Base-by-base conservation (phyloP, 2,888 invertebrate species). In the Xylocampa areola region DNA sequence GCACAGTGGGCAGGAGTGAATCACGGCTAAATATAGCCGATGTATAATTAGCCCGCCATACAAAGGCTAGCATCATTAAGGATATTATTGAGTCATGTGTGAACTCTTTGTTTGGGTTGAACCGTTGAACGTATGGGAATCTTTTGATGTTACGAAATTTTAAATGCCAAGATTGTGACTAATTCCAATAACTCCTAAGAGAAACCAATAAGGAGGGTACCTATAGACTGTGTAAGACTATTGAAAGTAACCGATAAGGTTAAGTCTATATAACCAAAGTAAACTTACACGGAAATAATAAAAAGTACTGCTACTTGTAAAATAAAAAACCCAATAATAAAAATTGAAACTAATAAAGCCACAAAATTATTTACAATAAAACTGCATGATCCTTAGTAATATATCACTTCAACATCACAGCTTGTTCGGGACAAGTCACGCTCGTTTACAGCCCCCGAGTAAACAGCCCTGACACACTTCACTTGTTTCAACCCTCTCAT, bases 1-100 rank as follows among this genome's bases (percentile, higher is more conserved):
- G 71, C 65, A 66, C 73, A 76, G 83, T 82, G 86, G 86, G 88
- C 85, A 86, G 81, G 85, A 86, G 85, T 90, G 90, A 90, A 73
- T 91, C 91, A 91, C 82, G 58, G 37, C 78, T 89, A 90, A 81
- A 85, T 87, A 87, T 90, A 90, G 77, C 36, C 25, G 32, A 58
- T 66, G 81, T 88, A 90, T 89, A 88, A 86, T 89, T 90, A 90
- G 87, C 82, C 76, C 77, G 79, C 84, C 85, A 85, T 88, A 90
- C 89, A 90, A 88, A 89, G 87, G 71, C 80, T 78, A 68, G 51
- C 57, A 54, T 39, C 49, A 49, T 58, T 65, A 71, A 73, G 51
- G 55, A 73, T 53, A 47, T 52, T 52, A 81, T 84, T 85, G 85
- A 86, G 72, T 86, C 87, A 84, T 79, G 73, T 75, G 79, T 76